Conservation (phyloP, 2,888 invertebrate species). For the Ophion ellenae region DNA sequence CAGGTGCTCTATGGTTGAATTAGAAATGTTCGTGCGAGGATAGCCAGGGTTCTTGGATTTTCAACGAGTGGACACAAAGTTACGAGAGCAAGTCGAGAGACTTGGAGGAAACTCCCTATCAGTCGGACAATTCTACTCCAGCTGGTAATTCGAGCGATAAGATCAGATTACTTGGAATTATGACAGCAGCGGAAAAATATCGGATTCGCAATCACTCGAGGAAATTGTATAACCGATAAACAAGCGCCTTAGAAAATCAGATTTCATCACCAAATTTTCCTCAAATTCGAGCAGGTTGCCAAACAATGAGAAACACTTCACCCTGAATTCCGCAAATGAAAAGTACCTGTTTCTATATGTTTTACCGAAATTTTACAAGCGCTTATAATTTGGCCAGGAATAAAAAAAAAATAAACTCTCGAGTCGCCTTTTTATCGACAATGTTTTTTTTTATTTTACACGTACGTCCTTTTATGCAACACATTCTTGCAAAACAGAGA, state of each 20-base stretch:
- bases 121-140: background rate
- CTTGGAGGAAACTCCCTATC: background rate
- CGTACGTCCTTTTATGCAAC: constrained; percentile 55
- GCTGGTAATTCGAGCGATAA: background rate
- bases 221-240: constrained; percentile 59
- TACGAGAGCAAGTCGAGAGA: background rate
- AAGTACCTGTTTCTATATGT: constrained; percentile 81
- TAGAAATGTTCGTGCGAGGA: background rate
- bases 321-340: constrained; percentile 86
- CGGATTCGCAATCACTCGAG: background rate
- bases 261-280: too few species aligned
- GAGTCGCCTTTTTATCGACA: constrained; percentile 84
- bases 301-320: constrained; percentile 83
- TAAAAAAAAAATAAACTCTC: constrained; percentile 85
- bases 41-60: background rate
- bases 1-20: background rate
- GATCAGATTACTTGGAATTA: background rate
- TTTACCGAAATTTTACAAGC: too few species aligned
- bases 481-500: too few species aligned
- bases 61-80: background rate
- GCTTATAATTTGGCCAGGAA: constrained; percentile 85
- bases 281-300: too few species aligned
- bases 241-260: too few species aligned
- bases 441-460: constrained; percentile 84
- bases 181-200: background rate